Percentiles rank a stretch among this genome's conserved stretches.
Evolutionary conservation across 2,888 invertebrate species (phyloP).

Genomic region (Tetanocera ferruginea): DNA sequence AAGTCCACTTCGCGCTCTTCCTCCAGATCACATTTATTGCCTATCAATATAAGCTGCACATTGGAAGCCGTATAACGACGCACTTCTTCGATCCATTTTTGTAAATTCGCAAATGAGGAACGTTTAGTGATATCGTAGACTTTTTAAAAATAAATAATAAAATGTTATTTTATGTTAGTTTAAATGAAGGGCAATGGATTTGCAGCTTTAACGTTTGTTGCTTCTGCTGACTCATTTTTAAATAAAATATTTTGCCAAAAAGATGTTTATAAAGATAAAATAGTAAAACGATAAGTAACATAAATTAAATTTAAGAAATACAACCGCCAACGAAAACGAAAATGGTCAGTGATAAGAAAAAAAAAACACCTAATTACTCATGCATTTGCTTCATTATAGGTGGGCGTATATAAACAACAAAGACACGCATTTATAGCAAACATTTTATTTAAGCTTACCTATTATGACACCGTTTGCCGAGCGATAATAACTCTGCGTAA

Average conservation of each 20-base stretch:
- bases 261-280: too few relatives aligned
- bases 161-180: neutral
- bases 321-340: too few relatives aligned
- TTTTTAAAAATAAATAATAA: constrained; percentile 60
- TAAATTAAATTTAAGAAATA: too few relatives aligned
- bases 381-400: too few relatives aligned
- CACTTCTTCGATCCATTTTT: constrained; percentile 97
- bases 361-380: too few relatives aligned
- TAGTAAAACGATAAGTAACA: neutral
- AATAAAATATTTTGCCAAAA: too few relatives aligned
- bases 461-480: constrained; percentile 97
- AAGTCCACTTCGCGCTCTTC: constrained; percentile 86
- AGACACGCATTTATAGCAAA: too few relatives aligned
- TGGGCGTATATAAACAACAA: too few relatives aligned
- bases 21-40: constrained; percentile 91
- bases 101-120: constrained; percentile 90
- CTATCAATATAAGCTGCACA: constrained; percentile 90
- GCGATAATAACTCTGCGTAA: constrained; percentile 97
- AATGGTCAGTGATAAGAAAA: too few relatives aligned
- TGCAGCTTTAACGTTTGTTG: too few relatives aligned
- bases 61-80: constrained; percentile 93
- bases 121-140: constrained; percentile 97
- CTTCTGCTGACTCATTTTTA: too few relatives aligned
- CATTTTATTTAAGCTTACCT: constrained; percentile 71
- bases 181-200: too few relatives aligned